phyloP scores from a whole-genome alignment of 1,140 invertebrate species.

The Propsilocerus akamusi region DNA sequence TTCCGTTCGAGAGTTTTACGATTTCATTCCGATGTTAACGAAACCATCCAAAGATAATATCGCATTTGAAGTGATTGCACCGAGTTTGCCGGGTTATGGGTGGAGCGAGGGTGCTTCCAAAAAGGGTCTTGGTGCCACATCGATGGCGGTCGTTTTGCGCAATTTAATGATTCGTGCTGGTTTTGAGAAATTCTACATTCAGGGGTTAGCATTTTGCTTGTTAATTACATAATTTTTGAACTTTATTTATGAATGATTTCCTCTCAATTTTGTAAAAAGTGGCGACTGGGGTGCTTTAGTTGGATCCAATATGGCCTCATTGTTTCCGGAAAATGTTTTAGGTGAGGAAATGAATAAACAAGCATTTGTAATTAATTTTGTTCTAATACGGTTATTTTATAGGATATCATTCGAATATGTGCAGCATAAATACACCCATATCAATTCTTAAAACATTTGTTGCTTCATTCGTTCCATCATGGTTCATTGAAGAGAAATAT shows the following conservation, averaged over 20 bases:
- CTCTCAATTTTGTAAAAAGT: slow-evolving; percentile 16
- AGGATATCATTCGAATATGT: slow-evolving; percentile 43
- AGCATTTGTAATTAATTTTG: too few relatives aligned
- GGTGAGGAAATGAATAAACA: slow-evolving; percentile 28
- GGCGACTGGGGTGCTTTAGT: slow-evolving; percentile 66
- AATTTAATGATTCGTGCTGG: slow-evolving; percentile 70
- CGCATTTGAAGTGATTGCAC: slow-evolving; percentile 60
- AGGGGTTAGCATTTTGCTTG: slow-evolving; percentile 27
- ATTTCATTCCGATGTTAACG: slow-evolving; percentile 51
- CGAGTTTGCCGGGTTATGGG: slow-evolving; percentile 70
- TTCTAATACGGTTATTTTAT: too few relatives aligned
- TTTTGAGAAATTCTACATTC: slow-evolving; percentile 53
- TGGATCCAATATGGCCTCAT: slow-evolving; percentile 31
- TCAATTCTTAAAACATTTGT: slow-evolving; percentile 26
- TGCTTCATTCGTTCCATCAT: slow-evolving; percentile 30
- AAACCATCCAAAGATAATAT: slow-evolving; percentile 35
- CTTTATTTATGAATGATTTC: neutral
- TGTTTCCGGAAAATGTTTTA: slow-evolving; percentile 50
- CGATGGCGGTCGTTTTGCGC: slow-evolving; percentile 53
- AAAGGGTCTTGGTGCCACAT: slow-evolving; percentile 36
- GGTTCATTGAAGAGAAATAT: slow-evolving; percentile 34
- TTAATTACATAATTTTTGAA: neutral
- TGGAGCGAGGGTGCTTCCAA: slow-evolving; percentile 37
- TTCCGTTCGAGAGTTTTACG: slow-evolving; percentile 68
- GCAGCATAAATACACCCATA: slow-evolving; percentile 14